A percentile compares a stretch with the other conserved stretches of the same genome.
Evolutionary conservation across 1,140 invertebrate species (phyloP).

Genomic region (Odontomachus brunneus): DNA sequence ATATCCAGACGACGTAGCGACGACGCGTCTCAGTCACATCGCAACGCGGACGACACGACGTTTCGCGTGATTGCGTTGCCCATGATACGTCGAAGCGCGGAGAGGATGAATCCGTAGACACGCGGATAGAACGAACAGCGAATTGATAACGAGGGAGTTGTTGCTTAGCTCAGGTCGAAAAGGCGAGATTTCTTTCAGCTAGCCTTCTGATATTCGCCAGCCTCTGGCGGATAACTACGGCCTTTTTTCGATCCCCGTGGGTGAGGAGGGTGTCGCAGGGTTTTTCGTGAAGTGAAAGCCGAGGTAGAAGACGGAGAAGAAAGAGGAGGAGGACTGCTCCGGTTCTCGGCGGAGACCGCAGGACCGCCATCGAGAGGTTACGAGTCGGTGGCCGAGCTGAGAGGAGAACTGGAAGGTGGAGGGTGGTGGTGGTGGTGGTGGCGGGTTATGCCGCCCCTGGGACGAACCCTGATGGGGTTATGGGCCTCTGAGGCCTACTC

Average conservation of each 20-base stretch:
- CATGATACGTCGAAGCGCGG: neutral
- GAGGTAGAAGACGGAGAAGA: constrained; percentile 35
- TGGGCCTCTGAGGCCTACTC: constrained; percentile 85
- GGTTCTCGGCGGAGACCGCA: constrained; percentile 71
- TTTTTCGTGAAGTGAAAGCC: constrained; percentile 14
- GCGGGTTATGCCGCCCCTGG: constrained; percentile 82
- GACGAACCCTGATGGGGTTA: constrained; percentile 85
- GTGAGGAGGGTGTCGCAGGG: constrained; percentile 19
- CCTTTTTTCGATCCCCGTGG: constrained; percentile 73
- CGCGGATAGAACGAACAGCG: constrained; percentile 11
- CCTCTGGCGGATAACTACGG: constrained; percentile 72
- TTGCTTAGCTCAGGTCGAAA: too few relatives aligned
- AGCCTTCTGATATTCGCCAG: constrained; percentile 31
- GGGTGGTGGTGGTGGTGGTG: constrained; percentile 58
- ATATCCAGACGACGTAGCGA: neutral
- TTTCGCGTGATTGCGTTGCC: neutral
- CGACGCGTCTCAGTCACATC: neutral
- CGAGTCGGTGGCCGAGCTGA: constrained; percentile 58
- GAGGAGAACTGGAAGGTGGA: constrained; percentile 50
- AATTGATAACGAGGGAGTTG: constrained; percentile 64
- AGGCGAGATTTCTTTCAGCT: constrained; percentile 50
- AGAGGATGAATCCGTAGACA: constrained; percentile 25
- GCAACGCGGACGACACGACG: neutral
- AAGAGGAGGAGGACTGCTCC: constrained; percentile 27
- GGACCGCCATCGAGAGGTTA: constrained; percentile 72